Base-by-base conservation (phyloP, 2,888 invertebrate species). In the Drosophila ezoana region DNA sequence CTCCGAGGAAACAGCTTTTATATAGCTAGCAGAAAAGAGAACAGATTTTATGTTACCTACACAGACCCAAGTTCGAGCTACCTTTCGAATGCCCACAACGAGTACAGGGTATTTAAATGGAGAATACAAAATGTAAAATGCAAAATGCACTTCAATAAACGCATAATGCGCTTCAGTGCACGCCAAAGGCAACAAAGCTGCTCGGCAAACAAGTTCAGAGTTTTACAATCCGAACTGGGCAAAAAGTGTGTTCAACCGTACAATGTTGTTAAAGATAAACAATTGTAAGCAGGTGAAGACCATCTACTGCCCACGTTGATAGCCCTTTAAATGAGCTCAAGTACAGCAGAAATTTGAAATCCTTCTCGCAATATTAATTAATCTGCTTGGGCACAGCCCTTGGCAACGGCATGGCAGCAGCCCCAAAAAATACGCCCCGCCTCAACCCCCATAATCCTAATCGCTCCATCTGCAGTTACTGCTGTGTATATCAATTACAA, bases 161-260 rank as follows among this genome's bases (percentile, higher is more conserved):
- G 84, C 75, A 81, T 67, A 87, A 81, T 81, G 67, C 78, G 81
- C 78, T 80, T 66, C 82, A 72, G 41, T 81, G 71, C 70, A 68
- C 61, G 74, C 79, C 70, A 83, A 87, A 84, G 79, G 79, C 79
- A 80, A 77, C 52, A 67, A 53, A 79, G 70, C 57, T 52, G 44
- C 45, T 58, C n/a, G 20, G n/a, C 28, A 61, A 38, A 23, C 44
- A 35, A 37, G 43, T n/a, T 60, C 16, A 1, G 23, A 56, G 62
- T 41, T 62, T 41, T 37, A 20, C 47, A 52, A 43, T 10, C 35
- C 37, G 53, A 51, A 47, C 38, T 43, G 38, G 8, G 35, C 37
- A 62, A 38, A 40, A 23, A 38, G 23, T 32, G 13, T 8, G 28
- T 8, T 28, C 28, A 33, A 35, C 18, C 44, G 14, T 41, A 18